phyloP scores from a whole-genome alignment of 2,888 invertebrate species.

The Apantesis nais region DNA sequence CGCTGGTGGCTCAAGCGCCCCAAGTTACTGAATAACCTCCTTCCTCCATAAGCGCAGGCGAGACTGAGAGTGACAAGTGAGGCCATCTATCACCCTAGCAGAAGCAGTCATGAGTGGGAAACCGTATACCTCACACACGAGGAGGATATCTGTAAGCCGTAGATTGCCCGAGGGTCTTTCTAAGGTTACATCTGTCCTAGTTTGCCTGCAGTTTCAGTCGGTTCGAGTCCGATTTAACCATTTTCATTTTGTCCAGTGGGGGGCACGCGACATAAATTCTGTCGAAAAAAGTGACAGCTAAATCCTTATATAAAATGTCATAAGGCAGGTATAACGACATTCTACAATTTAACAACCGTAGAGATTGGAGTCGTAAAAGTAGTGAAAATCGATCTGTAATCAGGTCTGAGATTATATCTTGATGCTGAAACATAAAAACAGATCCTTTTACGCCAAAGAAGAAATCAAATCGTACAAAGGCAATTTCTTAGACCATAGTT shows the following conservation, averaged over 20 bases:
- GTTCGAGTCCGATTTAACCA: neutral
- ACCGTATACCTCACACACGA: too few relatives aligned
- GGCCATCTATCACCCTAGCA: neutral
- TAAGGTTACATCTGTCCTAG: too few relatives aligned
- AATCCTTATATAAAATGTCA: slow-evolving; percentile 61
- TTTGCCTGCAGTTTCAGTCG: too few relatives aligned
- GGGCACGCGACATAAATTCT: neutral
- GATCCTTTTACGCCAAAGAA: slow-evolving; percentile 23
- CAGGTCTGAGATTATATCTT: slow-evolving; percentile 75
- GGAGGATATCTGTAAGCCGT: too few relatives aligned
- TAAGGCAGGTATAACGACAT: slow-evolving; percentile 56
- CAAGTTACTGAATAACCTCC: neutral
- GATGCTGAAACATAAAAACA: slow-evolving; percentile 53
- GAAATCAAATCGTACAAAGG: slow-evolving; percentile 35
- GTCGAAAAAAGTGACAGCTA: slow-evolving; percentile 23
- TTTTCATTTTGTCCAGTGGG: neutral
- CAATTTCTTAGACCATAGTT: neutral
- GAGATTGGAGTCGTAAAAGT: slow-evolving; percentile 76
- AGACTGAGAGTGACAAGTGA: too few relatives aligned
- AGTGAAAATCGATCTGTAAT: slow-evolving; percentile 72
- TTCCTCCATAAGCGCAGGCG: neutral
- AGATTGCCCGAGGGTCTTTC: too few relatives aligned
- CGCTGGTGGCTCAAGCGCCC: too few relatives aligned
- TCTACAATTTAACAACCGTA: slow-evolving; percentile 60
- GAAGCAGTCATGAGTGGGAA: neutral